Evolutionary conservation across 2,113 vertebrate species (phyloP).

Genomic region (Syrmaticus mikado): DNA sequence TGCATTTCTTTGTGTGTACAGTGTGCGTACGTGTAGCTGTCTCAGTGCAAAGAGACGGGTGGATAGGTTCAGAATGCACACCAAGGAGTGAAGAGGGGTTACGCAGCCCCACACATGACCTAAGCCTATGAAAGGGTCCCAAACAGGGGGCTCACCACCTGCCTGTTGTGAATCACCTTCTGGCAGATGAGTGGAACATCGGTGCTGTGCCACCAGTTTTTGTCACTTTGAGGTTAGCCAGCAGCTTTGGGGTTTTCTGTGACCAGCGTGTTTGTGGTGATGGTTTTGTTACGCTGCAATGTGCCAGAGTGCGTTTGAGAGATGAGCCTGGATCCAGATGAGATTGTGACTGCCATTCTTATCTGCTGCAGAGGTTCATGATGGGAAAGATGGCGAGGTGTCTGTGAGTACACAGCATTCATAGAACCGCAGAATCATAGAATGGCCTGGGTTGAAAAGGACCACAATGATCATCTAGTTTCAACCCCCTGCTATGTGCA

Average conservation of each 20-base stretch:
- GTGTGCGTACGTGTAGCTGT: not conserved
- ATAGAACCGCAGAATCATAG: too few relatives aligned
- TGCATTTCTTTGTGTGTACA: slow-evolving; percentile 2
- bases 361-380: not conserved
- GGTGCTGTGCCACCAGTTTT: not conserved
- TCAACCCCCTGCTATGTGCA: too few relatives aligned
- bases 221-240: not conserved
- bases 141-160: not conserved
- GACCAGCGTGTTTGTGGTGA: not conserved
- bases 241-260: not conserved
- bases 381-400: not conserved
- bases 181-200: slow-evolving; percentile 7
- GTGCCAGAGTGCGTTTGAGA: not conserved
- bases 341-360: not conserved
- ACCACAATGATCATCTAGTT: too few relatives aligned
- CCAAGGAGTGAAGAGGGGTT: not conserved
- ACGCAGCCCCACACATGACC: not conserved
- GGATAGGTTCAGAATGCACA: not conserved
- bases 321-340: not conserved
- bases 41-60: not conserved
- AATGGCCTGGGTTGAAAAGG: too few relatives aligned
- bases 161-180: not conserved
- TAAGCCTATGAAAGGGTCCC: not conserved
- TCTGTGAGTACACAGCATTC: rapidly evolving
- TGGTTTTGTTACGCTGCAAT: not conserved